Conservation (phyloP, 2,797 vertebrate species). For the Anguilla obscura region DNA sequence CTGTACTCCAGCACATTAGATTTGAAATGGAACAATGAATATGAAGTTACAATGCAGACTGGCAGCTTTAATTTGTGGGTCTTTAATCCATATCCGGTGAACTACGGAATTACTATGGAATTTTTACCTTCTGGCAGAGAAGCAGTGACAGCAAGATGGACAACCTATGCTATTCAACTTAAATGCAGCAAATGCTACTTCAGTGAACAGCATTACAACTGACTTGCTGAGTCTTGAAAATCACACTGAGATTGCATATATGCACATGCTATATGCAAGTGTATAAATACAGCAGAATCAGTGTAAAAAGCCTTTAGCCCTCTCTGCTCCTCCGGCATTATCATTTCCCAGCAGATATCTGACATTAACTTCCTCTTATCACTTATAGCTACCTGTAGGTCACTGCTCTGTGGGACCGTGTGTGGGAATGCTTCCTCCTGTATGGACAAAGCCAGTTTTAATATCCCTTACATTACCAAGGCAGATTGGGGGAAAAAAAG, state of each 20-base stretch:
- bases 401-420: background rate
- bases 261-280: background rate
- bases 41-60: too few species aligned
- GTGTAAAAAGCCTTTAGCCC: background rate
- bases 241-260: background rate
- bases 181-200: background rate
- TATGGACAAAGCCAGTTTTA: background rate
- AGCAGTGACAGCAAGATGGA: background rate
- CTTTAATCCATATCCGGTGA: too few species aligned
- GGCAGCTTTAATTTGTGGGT: too few species aligned
- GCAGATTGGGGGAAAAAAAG: constrained; percentile 31
- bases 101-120: too few species aligned
- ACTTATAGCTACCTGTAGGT: background rate
- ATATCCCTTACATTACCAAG: constrained; percentile 18
- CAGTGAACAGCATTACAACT: background rate
- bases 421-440: constrained; percentile 12
- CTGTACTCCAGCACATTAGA: too few species aligned
- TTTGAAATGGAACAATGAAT: too few species aligned
- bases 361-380: background rate
- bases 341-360: background rate
- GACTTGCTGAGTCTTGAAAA: background rate
- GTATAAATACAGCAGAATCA: background rate
- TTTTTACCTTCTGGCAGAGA: background rate
- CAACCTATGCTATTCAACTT: background rate
- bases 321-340: background rate